Evolutionary conservation across 2,113 vertebrate genomes (phyloP).

Genomic region (Gymnogyps californianus): DNA sequence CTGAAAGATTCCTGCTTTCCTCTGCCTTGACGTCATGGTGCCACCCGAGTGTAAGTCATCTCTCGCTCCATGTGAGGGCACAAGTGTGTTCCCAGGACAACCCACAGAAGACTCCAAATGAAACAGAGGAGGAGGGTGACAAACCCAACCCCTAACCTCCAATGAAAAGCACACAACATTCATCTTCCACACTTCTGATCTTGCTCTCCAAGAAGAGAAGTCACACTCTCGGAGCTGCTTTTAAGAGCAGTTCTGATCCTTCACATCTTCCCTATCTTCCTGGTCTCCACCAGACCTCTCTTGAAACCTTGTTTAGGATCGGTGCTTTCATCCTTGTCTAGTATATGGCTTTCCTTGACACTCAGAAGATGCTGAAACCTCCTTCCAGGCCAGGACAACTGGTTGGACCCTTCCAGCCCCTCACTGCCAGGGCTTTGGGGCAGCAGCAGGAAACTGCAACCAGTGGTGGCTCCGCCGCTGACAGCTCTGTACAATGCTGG

Average conservation of each 20-base stretch:
- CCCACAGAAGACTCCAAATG: neutral
- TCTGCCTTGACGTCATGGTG: neutral
- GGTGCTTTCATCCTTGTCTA: neutral
- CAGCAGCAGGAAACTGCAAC: neutral
- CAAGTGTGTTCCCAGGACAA: neutral
- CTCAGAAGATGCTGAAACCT: neutral
- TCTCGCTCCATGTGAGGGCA: neutral
- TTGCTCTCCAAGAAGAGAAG: neutral
- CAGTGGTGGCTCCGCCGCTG: fast-evolving
- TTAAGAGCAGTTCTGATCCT: neutral
- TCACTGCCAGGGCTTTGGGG: neutral
- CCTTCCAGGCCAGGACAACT: neutral
- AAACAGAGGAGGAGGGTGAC: neutral
- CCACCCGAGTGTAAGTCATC: neutral
- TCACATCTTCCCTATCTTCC: neutral
- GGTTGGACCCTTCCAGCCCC: neutral
- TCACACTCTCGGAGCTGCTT: neutral
- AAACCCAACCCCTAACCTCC: neutral
- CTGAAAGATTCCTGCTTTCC: neutral
- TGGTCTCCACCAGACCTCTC: neutral
- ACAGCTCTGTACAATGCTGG: neutral
- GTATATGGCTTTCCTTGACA: neutral
- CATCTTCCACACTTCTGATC: neutral
- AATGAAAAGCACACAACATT: neutral
- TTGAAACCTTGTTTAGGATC: neutral